Conservation (phyloP, 2,113 vertebrate genomes). For the Ptilonorhynchus violaceus region DNA sequence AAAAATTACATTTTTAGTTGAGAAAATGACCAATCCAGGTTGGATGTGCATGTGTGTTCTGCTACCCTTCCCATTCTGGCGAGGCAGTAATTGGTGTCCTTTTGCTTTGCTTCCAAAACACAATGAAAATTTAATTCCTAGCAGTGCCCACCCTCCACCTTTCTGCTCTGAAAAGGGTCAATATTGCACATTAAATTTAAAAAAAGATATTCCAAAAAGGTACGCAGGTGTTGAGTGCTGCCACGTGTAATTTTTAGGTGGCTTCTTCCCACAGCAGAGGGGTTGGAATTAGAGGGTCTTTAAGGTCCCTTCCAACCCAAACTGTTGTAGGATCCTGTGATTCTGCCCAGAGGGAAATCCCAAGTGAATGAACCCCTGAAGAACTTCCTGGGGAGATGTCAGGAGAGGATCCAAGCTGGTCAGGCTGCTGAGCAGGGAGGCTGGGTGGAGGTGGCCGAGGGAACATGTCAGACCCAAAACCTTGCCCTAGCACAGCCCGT, state of each 20-base stretch:
- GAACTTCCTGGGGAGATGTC: neutral
- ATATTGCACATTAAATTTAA: neutral
- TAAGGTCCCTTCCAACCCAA: neutral
- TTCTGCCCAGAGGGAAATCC: neutral
- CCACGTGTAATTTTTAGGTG: fast-evolving
- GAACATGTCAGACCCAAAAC: fast-evolving
- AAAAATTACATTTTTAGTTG: neutral
- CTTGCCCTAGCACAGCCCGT: neutral
- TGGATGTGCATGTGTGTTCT: neutral
- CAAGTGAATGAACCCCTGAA: neutral
- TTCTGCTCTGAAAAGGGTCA: neutral
- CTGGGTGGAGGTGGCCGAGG: neutral
- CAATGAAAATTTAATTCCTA: neutral
- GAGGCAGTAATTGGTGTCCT: neutral
- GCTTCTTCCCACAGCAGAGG: neutral
- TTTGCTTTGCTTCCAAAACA: neutral
- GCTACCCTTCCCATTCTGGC: neutral
- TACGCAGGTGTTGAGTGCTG: neutral
- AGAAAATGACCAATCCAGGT: neutral
- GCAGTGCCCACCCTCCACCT: neutral
- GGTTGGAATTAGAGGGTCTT: neutral
- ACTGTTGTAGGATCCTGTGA: neutral
- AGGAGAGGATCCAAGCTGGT: neutral
- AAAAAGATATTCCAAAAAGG: neutral
- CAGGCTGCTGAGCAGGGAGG: neutral